phyloP scores from a whole-genome alignment of 1,140 invertebrate genomes.

The Euura lappo region DNA sequence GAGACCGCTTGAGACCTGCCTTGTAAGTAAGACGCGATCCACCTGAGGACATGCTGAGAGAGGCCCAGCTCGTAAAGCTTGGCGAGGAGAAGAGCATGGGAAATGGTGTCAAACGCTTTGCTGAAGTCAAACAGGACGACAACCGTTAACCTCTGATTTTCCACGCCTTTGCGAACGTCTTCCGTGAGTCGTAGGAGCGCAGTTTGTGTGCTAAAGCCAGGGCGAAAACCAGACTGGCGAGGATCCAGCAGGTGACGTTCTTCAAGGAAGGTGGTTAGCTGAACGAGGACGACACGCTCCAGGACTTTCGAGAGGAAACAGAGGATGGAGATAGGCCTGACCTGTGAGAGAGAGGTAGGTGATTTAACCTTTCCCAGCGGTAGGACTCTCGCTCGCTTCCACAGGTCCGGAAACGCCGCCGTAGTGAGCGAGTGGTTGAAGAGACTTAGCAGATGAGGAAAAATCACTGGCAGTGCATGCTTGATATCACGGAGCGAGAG shows the following conservation, averaged over 20 bases:
- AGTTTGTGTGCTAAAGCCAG: too few species aligned
- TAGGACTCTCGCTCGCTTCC: background rate
- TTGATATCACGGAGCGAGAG: background rate
- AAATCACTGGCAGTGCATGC: background rate
- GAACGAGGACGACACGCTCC: background rate
- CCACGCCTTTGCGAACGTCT: background rate
- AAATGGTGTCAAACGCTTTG: too few species aligned
- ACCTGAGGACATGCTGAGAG: background rate
- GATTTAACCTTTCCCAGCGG: background rate
- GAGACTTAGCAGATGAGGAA: background rate
- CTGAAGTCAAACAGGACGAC: too few species aligned
- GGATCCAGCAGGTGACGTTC: too few species aligned
- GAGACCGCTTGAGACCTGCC: background rate
- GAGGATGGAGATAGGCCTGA: background rate
- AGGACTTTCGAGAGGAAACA: background rate
- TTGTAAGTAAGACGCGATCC: background rate
- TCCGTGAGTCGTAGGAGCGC: too few species aligned
- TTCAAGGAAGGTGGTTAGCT: background rate
- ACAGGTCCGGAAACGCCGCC: background rate
- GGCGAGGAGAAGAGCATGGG: too few species aligned
- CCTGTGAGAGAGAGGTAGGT: background rate
- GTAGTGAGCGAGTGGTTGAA: background rate
- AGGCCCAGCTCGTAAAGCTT: background rate
- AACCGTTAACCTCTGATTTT: slow-evolving; percentile 16
- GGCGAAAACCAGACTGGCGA: too few species aligned